Conservation (phyloP, 1,140 invertebrate species). For the Bombus breviceps region DNA sequence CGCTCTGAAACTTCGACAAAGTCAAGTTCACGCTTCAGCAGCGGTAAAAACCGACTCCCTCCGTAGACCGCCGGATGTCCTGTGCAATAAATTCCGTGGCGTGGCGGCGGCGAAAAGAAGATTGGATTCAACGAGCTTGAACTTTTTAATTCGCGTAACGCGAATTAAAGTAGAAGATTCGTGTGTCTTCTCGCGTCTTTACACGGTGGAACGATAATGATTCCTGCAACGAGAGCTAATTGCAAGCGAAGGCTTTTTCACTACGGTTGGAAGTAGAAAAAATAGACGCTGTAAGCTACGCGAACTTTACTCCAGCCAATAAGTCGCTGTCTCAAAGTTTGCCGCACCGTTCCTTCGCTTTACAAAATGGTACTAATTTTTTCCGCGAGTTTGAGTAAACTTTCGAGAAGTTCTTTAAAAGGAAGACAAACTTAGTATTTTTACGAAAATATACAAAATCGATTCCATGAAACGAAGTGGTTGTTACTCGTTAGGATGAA, state of each 20-base stretch:
- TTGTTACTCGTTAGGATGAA: too few relatives aligned
- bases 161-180: slow-evolving; percentile 24
- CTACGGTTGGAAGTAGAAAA: background rate
- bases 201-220: background rate
- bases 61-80: slow-evolving; percentile 38
- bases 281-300: background rate
- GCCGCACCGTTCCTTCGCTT: background rate
- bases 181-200: background rate
- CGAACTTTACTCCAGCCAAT: background rate
- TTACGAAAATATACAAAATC: background rate
- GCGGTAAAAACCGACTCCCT: slow-evolving; percentile 12
- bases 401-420: background rate
- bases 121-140: slow-evolving; percentile 7
- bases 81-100: slow-evolving; percentile 14
- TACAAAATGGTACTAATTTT: background rate
- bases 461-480: too few relatives aligned
- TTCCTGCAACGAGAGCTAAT: background rate
- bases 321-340: background rate
- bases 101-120: background rate
- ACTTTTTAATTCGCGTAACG: slow-evolving; percentile 23
- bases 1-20: slow-evolving; percentile 42
- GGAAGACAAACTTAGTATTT: background rate
- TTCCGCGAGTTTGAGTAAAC: background rate
- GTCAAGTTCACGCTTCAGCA: slow-evolving; percentile 46
- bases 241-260: background rate